These are phyloP conservation scores for Proteles cristata DNA, from an alignment of 2,113 vertebrate genomes.

Conservation along the genomic window DNA sequence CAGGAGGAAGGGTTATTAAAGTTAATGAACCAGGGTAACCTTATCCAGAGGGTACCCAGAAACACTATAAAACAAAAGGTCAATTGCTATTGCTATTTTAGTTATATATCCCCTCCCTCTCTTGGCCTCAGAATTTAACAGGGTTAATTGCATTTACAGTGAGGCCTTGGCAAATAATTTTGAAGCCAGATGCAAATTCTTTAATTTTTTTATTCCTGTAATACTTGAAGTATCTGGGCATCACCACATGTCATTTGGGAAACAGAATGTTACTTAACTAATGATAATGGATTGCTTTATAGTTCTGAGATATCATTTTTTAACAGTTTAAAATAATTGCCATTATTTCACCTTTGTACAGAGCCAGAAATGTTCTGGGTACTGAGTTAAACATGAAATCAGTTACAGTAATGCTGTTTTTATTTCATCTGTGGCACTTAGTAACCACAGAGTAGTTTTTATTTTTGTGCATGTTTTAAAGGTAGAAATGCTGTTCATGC, in stretches of 20 bases:
- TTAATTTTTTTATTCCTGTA: constrained; percentile 20
- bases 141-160: constrained; percentile 60
- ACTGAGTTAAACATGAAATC: neutral
- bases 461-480: constrained; percentile 25
- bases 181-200: constrained; percentile 65
- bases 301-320: constrained; percentile 45
- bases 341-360: constrained; percentile 46
- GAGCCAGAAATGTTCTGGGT: neutral
- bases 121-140: constrained; percentile 42
- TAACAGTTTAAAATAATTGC: constrained; percentile 58
- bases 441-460: neutral
- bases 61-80: constrained; percentile 85
- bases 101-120: constrained; percentile 3
- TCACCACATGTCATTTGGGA: constrained; percentile 35
- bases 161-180: constrained; percentile 58
- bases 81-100: constrained; percentile 80
- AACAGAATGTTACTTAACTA: constrained; percentile 55
- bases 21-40: constrained; percentile 90
- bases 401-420: neutral
- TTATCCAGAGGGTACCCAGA: constrained; percentile 85
- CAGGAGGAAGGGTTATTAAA: constrained; percentile 89
- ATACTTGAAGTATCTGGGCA: constrained; percentile 38
- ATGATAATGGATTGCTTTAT: constrained; percentile 22
- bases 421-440: neutral
- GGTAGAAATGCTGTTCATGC: neutral